A percentile compares a stretch with the other conserved stretches of the same genome.
Conservation (phyloP, 30 jellyfish, hydroid and myxozoan genomes). For the Aurelia coerulea region DNA sequence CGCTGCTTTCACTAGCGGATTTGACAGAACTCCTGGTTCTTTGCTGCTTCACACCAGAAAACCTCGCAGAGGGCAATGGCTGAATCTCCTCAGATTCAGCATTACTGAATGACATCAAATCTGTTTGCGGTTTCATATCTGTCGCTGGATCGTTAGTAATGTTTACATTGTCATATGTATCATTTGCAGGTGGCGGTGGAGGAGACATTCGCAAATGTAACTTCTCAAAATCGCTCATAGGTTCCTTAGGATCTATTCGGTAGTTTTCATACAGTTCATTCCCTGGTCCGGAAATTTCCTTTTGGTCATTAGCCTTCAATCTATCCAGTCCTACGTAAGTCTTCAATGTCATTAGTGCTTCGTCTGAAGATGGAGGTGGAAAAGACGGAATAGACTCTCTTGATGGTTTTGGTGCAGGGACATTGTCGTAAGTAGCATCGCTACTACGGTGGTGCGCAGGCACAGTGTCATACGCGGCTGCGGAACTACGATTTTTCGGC, state of each 20-base stretch:
- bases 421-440: too few species aligned
- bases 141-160: constrained; percentile 33
- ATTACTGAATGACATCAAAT: constrained; percentile 4
- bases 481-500: too few species aligned
- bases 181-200: constrained; percentile 3
- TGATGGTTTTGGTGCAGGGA: too few species aligned
- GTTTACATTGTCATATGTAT: constrained; percentile 40
- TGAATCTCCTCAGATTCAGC: background rate
- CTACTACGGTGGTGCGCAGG: too few species aligned
- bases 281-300: background rate
- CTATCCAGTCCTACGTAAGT: background rate
- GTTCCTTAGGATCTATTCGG: background rate
- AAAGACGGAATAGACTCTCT: constrained; percentile 60
- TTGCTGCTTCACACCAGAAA: constrained; percentile 76
- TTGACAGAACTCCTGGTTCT: constrained; percentile 65
- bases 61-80: constrained; percentile 9
- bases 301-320: too few species aligned
- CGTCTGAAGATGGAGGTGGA: constrained; percentile 84
- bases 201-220: constrained; percentile 49
- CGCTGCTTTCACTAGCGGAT: background rate
- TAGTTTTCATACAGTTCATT: background rate
- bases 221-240: constrained; percentile 16
- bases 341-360: constrained; percentile 51
- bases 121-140: constrained; percentile 17
- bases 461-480: too few species aligned